Evolutionary conservation across 1,140 invertebrate species (phyloP).

Genomic region (Archegozetes longisetosus): DNA sequence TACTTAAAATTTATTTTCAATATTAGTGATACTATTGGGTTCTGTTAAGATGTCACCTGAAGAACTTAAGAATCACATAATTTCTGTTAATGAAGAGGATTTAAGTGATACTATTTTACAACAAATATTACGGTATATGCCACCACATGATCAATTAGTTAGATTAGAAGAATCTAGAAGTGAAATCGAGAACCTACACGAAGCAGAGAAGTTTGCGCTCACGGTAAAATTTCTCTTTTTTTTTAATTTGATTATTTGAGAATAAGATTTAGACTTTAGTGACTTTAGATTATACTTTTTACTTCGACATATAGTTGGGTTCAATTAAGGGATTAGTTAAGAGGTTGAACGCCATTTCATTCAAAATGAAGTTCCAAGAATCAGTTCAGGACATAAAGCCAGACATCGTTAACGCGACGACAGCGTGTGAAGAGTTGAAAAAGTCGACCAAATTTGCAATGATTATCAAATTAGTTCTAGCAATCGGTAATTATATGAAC

Average conservation of each 20-base stretch:
- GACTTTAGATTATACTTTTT: slow-evolving; percentile 5
- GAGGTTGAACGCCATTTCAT: slow-evolving; percentile 71
- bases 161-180: slow-evolving; percentile 60
- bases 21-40: slow-evolving; percentile 58
- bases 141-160: slow-evolving; percentile 69
- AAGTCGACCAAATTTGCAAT: slow-evolving; percentile 73
- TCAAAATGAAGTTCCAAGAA: slow-evolving; percentile 67
- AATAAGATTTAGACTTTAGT: not conserved
- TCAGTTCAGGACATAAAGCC: slow-evolving; percentile 79
- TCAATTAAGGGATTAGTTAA: slow-evolving; percentile 72
- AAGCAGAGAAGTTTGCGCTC: slow-evolving; percentile 85
- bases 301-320: slow-evolving; percentile 37
- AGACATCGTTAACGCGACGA: slow-evolving; percentile 82
- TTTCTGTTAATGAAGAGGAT: slow-evolving; percentile 68
- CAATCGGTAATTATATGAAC: slow-evolving; percentile 32
- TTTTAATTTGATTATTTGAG: not conserved
- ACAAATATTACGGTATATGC: slow-evolving; percentile 53
- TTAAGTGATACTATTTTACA: slow-evolving; percentile 41
- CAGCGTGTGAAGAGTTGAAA: slow-evolving; percentile 86
- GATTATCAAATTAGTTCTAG: slow-evolving; percentile 70
- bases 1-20: slow-evolving; percentile 9
- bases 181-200: slow-evolving; percentile 61
- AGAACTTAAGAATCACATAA: slow-evolving; percentile 62
- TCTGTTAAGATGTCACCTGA: slow-evolving; percentile 73
- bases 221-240: slow-evolving; percentile 49